A percentile compares a stretch with the other conserved stretches of the same genome.
Conservation (phyloP, 2,888 invertebrate species). For the Blastobasis adustella region DNA sequence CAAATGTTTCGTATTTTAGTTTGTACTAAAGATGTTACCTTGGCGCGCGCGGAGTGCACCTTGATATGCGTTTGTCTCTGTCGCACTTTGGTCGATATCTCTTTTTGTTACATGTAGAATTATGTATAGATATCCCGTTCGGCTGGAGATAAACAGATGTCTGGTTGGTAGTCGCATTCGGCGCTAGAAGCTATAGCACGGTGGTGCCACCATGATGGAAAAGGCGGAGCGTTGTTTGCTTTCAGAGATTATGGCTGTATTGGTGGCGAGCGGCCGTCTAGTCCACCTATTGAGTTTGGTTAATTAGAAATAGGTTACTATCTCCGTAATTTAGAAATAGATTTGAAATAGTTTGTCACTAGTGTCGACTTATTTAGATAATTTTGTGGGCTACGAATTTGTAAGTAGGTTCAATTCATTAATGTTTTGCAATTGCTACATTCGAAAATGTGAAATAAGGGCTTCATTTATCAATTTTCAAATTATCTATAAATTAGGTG, state of each 20-base stretch:
- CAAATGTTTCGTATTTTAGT: conserved; percentile 34
- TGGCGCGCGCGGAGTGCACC: conserved; percentile 46
- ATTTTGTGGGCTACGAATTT: too few relatives aligned
- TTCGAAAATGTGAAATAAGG: too few relatives aligned
- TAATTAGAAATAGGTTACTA: too few relatives aligned
- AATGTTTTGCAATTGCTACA: too few relatives aligned
- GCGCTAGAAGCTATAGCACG: conserved; percentile 37
- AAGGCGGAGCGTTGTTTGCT: conserved; percentile 56
- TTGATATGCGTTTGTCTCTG: conserved; percentile 57
- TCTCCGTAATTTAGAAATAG: too few relatives aligned
- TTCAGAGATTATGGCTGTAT: conserved; percentile 36
- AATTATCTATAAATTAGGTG: too few relatives aligned
- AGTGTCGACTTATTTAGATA: too few relatives aligned
- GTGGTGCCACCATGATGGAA: conserved; percentile 68
- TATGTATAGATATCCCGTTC: conserved; percentile 71
- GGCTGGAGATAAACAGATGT: conserved; percentile 63
- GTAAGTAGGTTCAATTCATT: too few relatives aligned
- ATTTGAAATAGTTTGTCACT: too few relatives aligned
- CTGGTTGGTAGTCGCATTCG: conserved; percentile 49
- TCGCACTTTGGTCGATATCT: conserved; percentile 52
- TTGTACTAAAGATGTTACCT: conserved; percentile 47
- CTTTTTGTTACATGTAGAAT: conserved; percentile 56
- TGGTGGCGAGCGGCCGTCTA: conserved; percentile 16
- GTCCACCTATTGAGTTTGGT: too few relatives aligned
- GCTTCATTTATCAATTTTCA: too few relatives aligned